Base-by-base conservation (phyloP, 2,888 invertebrate species). In the Lasioglossum calceatum region DNA sequence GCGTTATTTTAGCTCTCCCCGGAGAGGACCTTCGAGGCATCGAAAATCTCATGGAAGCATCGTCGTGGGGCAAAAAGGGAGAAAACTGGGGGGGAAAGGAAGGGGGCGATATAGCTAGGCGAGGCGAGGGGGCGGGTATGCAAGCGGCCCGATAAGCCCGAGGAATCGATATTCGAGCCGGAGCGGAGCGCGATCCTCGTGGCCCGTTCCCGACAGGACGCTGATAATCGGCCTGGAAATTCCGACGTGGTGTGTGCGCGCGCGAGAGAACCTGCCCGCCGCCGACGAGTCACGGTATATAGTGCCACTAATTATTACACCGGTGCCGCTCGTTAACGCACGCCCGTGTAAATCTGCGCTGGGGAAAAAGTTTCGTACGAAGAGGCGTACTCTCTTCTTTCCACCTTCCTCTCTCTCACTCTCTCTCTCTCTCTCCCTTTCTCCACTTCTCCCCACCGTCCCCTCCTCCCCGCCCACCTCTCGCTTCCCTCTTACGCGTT, bases 1-100 rank as follows among this genome's bases (percentile, higher is more conserved):
- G 82, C 87, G 88, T 90, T 91, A 91, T 91, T 91, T 91, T 90
- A 90, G 81, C 81, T 89, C 82, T 90, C 91, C 88, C 90, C 64
- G 72, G 88, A 87, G 89, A 91, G 82, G 89, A 79, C 89, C 85
- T 87, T 82, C 86, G 82, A 74, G 85, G 82, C 77, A 82, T 77
- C 86, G 85, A 83, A 87, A 91, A 88, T 87, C 90, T 91, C 90
- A 84, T 86, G 89, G 82, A 90, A 87, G 86, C 89, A 78, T 76
- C 86, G 84, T 81, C 72, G 82, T 61, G 79, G 70, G 77, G 67
- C 39, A 79, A 81, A 87, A 82, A 77, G 54, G 32, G 64, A 32
- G 64, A 32, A 64, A 70, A 70, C 16, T 0, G 44, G 50, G 58
- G 36, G 61, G 70, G 50, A n/a, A 32, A 70, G 47, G 32, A 39